Base-by-base conservation (phyloP, 2,888 invertebrate genomes). In the Amblyteles armatorius region DNA sequence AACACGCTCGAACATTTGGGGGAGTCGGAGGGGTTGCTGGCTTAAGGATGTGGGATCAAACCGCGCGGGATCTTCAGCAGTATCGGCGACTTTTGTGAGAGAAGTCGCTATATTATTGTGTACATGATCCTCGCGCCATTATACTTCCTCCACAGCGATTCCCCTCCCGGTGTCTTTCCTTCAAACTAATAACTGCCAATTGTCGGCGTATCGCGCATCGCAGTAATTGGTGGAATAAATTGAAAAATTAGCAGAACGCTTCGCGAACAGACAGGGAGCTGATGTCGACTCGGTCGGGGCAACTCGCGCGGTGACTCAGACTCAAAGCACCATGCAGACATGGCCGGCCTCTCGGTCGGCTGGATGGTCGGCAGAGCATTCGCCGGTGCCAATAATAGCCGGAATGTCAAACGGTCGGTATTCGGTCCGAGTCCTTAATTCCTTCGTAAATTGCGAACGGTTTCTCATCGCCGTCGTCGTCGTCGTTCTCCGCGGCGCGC, bases 191-290 rank as follows among this genome's bases (percentile, higher is more conserved):
- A 90, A 90, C 89, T 88, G 87, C 88, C 91, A 91, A 91, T 92
- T 91, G 91, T 90, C 91, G 90, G 89, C 89, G 88, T 92, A 91
- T 92, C 91, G 91, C 89, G 89, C 87, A 89, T 88, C 90, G 87
- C 79, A 84, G 90, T 92, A 93, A 93, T 93, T 92, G 92, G 89
- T 84, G 88, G 90, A 92, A 92, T 92, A 92, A 93, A 92, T 92
- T 92, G 92, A 93, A 92, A 93, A 92, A 93, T 93, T 92, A 92
- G 92, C 90, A 90, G 90, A 88, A 91, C 89, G 84, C 73, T 36
- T 65, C 71, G 78, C 55, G 78, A 48, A 73, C 22, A 65, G 77
- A 80, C 65, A 71, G 55, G 63, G 72, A 78, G 78, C 72, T 79
- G 84, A 82, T 76, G 69, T 74, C 74, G 74, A 77, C 72, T 65